Percentiles rank a stretch among this genome's conserved stretches.
phyloP scores from a whole-genome alignment of 1,140 invertebrate species.

The Hermetia illucens region DNA sequence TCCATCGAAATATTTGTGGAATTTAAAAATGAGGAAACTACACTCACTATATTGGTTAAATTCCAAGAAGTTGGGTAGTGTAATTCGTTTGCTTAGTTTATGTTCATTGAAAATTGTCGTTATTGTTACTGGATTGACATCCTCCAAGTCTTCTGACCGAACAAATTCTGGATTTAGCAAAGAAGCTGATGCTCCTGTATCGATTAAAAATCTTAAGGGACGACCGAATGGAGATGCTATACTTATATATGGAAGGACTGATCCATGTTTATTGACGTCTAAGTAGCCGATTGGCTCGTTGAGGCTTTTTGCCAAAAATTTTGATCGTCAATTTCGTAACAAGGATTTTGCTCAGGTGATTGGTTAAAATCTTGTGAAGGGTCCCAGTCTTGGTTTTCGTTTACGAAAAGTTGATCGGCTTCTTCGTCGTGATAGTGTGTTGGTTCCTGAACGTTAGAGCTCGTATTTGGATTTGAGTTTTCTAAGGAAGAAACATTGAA shows the following conservation, averaged over 20 bases:
- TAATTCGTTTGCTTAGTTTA: constrained; percentile 2
- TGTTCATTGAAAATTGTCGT: background rate
- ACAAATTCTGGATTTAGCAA: constrained; percentile 6
- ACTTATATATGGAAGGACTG: background rate
- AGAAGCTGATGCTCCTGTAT: constrained; percentile 6
- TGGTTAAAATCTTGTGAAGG: no score
- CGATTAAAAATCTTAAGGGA: constrained; percentile 6
- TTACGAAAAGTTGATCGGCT: no score
- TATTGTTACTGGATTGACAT: background rate
- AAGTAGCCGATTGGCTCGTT: constrained; percentile 5
- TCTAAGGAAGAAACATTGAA: no score
- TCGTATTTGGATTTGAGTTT: no score
- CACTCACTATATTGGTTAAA: constrained; percentile 2
- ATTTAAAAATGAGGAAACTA: constrained; percentile 6
- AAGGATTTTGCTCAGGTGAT: no score
- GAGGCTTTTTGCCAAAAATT: constrained; percentile 7
- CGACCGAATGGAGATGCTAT: constrained; percentile 3
- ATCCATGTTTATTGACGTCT: constrained; percentile 3
- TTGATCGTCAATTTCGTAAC: background rate
- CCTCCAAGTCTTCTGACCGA: background rate
- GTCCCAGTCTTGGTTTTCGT: no score
- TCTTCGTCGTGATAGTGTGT: no score
- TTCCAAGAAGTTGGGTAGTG: constrained; percentile 5
- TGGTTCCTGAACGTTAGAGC: no score
- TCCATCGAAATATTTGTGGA: constrained; percentile 8